Percentiles rank a stretch among this genome's conserved stretches.
Evolutionary conservation across 1,140 invertebrate genomes (phyloP).

Genomic region (Drosophila repleta): DNA sequence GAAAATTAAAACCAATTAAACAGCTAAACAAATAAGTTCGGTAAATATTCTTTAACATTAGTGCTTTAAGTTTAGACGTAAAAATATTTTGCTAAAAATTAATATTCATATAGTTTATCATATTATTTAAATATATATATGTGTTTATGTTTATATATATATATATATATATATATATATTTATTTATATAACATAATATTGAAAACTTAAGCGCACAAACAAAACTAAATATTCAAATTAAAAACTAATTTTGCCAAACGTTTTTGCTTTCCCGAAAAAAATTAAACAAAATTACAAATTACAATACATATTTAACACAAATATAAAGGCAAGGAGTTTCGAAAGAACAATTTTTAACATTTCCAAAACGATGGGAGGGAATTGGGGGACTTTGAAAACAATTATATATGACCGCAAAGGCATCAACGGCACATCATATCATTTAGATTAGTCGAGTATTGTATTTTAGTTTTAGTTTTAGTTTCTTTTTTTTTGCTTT

Average conservation of each 20-base stretch:
- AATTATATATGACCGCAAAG: constrained; percentile 33
- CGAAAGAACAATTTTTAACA: constrained; percentile 30
- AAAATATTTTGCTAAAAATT: constrained; percentile 80
- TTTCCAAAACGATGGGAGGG: constrained; percentile 28
- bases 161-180: constrained; percentile 36
- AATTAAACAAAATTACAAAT: constrained; percentile 78
- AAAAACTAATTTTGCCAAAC: constrained; percentile 82
- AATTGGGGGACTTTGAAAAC: not conserved
- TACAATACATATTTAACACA: constrained; percentile 82
- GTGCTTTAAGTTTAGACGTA: constrained; percentile 61
- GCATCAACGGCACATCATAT: constrained; percentile 54
- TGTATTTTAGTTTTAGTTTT: constrained; percentile 42
- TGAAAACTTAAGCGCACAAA: constrained; percentile 79
- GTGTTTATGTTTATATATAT: constrained; percentile 27
- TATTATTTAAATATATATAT: constrained; percentile 19
- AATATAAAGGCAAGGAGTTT: constrained; percentile 31
- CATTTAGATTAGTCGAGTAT: constrained; percentile 38
- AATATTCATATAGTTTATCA: constrained; percentile 72
- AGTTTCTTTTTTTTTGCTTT: constrained; percentile 28
- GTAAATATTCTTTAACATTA: constrained; percentile 74
- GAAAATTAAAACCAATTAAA: constrained; percentile 71
- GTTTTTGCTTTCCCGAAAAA: constrained; percentile 82
- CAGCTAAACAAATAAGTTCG: constrained; percentile 68
- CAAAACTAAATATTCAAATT: constrained; percentile 80
- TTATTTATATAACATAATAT: constrained; percentile 66